Evolutionary conservation across 2,888 invertebrate genomes (phyloP), one percentile per base, ranked within the genome.

Genomic region (Microchrysa polita): DNA sequence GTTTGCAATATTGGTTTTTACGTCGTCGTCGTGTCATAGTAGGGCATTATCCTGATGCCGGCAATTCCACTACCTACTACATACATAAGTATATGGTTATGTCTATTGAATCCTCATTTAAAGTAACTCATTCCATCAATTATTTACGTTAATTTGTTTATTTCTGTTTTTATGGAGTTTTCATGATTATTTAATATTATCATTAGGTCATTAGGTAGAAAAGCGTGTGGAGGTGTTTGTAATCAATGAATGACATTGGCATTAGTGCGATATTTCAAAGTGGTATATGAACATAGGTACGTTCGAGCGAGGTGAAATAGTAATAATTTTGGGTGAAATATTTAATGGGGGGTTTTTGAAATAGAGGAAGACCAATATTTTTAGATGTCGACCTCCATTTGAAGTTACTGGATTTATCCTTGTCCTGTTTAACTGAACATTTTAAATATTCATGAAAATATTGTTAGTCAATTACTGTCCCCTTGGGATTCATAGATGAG

Each of bases 71-170:
- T 40, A 27, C 27, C n/a, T 27, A n/a, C 18, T 52, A 2, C 61
- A 12, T 12, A 7, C 42, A 7, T 12, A 7, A 42, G 7, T 12
- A 7, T 27, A 10, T 59, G 42, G 16, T 5, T 48, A 40, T n/a
- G 48, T 27, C n/a, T 27, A 57, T 69, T 40, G 69, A 42, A 57
- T 40, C 42, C 42, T 57, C 55, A 57, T 69, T 55, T 69, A 18
- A n/a, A 57, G 57, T 55, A 57, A n/a, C n/a, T n/a, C 23, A 55
- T 34, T 67, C 27, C 20, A 69, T 69, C 57, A 69, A 69, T 67
- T 67, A 67, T 67, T 67, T 53, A 67, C 67, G 67, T 67, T 67
- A 67, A 67, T 67, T 67, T 67, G 67, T 67, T 67, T 67, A 67
- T 67, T 67, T 67, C 67, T 67, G 67, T 67, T 67, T 67, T 67